These are phyloP conservation scores for Aleiodes testaceus DNA, from an alignment of 2,888 invertebrate species.

Conservation along the genomic window DNA sequence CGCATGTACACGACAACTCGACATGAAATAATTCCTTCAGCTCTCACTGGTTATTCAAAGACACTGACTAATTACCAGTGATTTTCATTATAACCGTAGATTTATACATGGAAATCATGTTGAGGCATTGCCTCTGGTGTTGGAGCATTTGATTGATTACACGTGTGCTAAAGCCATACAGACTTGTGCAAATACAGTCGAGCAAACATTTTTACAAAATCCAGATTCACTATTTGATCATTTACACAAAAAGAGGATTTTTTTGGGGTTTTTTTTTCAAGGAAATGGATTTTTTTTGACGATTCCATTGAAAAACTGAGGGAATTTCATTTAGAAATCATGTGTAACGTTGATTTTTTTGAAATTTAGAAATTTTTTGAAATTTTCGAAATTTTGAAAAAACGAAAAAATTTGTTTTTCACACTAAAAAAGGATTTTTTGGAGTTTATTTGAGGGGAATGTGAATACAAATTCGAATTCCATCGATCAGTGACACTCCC, in stretches of 20 bases:
- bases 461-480: not conserved
- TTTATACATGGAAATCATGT: slow-evolving; percentile 38
- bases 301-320: not conserved
- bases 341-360: too few species aligned
- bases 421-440: too few species aligned
- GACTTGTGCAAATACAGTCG: slow-evolving; percentile 43
- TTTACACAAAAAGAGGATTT: not conserved
- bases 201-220: slow-evolving; percentile 36
- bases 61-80: slow-evolving; percentile 50
- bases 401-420: too few species aligned
- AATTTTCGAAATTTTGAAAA: too few species aligned
- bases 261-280: too few species aligned
- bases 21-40: slow-evolving; percentile 17
- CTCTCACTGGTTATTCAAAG: slow-evolving; percentile 25
- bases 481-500: slow-evolving; percentile 9
- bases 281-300: too few species aligned
- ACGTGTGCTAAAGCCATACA: not conserved
- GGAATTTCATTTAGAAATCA: not conserved
- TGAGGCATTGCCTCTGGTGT: slow-evolving; percentile 34
- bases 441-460: not conserved
- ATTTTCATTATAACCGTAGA: slow-evolving; percentile 46
- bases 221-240: not conserved
- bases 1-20: not conserved
- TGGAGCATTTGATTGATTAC: slow-evolving; percentile 47
- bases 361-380: not conserved